Conservation (phyloP, 2,113 vertebrate genomes). For the Alosa alosa region DNA sequence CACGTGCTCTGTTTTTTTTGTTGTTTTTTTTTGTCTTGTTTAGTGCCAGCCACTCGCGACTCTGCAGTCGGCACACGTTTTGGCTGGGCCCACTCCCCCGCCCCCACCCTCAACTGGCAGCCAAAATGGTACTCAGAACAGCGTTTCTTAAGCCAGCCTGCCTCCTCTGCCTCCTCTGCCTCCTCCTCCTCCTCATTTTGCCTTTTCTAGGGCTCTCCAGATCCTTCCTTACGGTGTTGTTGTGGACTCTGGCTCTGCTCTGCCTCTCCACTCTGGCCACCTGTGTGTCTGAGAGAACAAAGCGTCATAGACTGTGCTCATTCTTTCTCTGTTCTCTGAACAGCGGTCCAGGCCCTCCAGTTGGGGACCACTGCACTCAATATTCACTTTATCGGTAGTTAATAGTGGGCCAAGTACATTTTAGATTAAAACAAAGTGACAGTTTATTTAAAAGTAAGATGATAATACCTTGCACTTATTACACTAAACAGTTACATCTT, state of each 20-base stretch:
- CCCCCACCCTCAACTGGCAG: constrained; percentile 40
- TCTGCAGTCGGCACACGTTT: neutral
- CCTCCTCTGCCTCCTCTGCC: neutral
- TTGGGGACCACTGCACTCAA: neutral
- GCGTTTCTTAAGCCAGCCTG: constrained; percentile 51
- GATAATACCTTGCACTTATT: neutral
- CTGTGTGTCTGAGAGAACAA: neutral
- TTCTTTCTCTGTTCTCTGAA: neutral
- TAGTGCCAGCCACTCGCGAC: neutral
- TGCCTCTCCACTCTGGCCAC: neutral
- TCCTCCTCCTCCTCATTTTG: constrained; percentile 7
- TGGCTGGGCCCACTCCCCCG: constrained; percentile 46
- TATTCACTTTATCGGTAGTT: neutral
- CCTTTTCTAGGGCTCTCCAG: constrained; percentile 14
- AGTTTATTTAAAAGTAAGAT: neutral
- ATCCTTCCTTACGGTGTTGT: neutral
- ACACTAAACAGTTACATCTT: neutral
- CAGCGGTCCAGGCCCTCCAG: neutral
- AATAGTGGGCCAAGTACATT: neutral
- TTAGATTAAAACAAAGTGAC: neutral
- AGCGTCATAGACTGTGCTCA: neutral
- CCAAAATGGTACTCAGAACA: constrained; percentile 63
- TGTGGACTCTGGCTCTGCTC: neutral
- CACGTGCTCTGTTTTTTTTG: constrained; percentile 1
- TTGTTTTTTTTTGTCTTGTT: neutral